Percentiles rank a stretch among this genome's conserved stretches.
Conservation (phyloP, 2,113 vertebrate genomes). For the Esox niger region DNA sequence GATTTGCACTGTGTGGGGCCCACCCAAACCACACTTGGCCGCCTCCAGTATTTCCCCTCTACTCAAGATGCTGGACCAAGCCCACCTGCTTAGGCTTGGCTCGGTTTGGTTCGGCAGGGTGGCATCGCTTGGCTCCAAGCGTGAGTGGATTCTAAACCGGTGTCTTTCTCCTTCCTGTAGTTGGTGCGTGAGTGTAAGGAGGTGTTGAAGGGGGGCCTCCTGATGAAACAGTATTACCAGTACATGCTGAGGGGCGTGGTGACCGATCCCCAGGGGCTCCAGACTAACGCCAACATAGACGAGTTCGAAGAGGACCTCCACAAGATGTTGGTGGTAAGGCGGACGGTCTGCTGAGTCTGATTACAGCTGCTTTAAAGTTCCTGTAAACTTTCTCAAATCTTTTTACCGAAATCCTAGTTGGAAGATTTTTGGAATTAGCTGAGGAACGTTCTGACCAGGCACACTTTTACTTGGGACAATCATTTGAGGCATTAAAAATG, state of each 20-base stretch:
- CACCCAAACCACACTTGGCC: no score
- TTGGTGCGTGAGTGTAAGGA: slow-evolving; percentile 97
- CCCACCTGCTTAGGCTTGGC: not conserved
- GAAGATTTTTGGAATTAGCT: no score
- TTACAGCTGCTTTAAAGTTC: no score
- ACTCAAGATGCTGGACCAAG: not conserved
- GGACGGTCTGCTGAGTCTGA: not conserved
- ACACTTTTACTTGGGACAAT: no score
- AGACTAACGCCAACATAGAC: slow-evolving; percentile 90
- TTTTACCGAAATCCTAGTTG: no score
- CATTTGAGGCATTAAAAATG: no score
- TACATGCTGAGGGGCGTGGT: slow-evolving; percentile 90
- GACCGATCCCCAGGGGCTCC: slow-evolving; percentile 74
- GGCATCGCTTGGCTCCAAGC: not conserved
- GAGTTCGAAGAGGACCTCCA: slow-evolving; percentile 97
- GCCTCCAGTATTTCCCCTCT: no score
- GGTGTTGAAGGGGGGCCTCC: slow-evolving; percentile 92
- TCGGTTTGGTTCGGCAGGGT: not conserved
- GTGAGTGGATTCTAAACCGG: not conserved
- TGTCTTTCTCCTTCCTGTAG: slow-evolving; percentile 64
- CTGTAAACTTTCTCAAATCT: no score
- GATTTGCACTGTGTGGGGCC: no score
- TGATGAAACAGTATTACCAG: slow-evolving; percentile 99
- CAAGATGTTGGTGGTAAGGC: slow-evolving; percentile 92
- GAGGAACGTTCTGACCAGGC: no score